phyloP scores from a whole-genome alignment of 2,113 vertebrate genomes.

The Myanophis thanlyinensis region DNA sequence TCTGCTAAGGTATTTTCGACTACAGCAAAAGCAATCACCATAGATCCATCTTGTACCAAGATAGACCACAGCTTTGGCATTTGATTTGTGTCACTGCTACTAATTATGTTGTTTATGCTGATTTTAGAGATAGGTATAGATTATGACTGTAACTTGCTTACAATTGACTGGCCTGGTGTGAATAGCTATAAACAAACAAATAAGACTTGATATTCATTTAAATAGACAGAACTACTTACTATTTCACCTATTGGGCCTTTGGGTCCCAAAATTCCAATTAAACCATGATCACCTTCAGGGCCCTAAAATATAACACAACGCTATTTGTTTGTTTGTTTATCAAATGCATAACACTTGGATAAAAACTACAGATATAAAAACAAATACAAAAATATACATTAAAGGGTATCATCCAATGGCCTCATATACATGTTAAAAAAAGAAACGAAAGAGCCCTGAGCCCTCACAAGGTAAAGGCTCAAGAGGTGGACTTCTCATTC shows the following conservation, averaged over 20 bases:
- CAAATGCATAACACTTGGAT: background rate
- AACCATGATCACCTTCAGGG: constrained; percentile 83
- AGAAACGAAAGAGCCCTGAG: background rate
- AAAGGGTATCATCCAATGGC: background rate
- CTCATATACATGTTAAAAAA: background rate
- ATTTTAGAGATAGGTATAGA: background rate
- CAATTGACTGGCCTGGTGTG: background rate
- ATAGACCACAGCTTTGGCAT: background rate
- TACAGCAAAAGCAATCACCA: background rate
- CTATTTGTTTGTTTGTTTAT: background rate
- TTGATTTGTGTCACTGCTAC: background rate
- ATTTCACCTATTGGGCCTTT: constrained; percentile 85
- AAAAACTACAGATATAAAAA: background rate
- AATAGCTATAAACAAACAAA: background rate
- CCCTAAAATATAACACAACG: constrained; percentile 74
- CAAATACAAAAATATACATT: too few relatives aligned
- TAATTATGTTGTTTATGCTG: background rate
- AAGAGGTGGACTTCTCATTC: background rate
- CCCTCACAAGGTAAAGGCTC: too few relatives aligned
- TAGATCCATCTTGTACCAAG: background rate
- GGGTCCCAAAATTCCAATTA: constrained; percentile 82
- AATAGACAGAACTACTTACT: constrained; percentile 73
- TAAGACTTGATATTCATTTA: background rate
- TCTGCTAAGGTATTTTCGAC: background rate
- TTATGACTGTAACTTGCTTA: background rate